Base-by-base conservation (phyloP, 37 sponge, comb jelly and placozoan genomes). In the Tethya wilhelma region DNA sequence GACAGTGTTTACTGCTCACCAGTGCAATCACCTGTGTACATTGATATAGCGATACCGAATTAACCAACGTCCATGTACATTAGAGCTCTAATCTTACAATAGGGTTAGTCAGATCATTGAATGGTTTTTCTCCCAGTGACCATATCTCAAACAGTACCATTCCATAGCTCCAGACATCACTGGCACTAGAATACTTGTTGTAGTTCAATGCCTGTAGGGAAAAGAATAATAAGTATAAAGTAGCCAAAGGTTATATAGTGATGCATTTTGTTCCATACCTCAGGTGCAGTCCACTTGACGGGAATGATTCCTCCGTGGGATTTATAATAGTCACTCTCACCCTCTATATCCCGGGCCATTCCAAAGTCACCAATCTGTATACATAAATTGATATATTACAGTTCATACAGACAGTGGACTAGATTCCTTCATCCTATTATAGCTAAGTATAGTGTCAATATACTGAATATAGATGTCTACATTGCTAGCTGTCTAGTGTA, bases 321-420 rank as follows among this genome's bases (percentile, higher is more conserved):
- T 32, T 44, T 76, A 68, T 87, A 87, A 56, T 87, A 87, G 36
- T 80, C 75, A 49, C 64, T 68, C 30, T 71, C 81, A 46, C 62
- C 78, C 64, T 73, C 81, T 14, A 91, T 42, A 38, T 86, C 87
- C 43, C 87, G 39, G 11, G 91, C 83, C 75, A 91, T 81, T 36
- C 91, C 91, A 82, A 91, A 91, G 36, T 91, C 91, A 44, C 91
- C 91, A 86, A 91, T 86, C 91, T 91, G 38, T 4, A 17, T 0
- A 39, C 38, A 33, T n/a, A 28, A 81, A 38, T 32, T 12, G 68
- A 37, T 67, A 37, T 8, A 17, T n/a, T n/a, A n/a, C n/a, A n/a
- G n/a, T n/a, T n/a, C n/a, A n/a, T n/a, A n/a, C n/a, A n/a, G n/a
- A n/a, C n/a, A n/a, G n/a, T n/a, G n/a, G n/a, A n/a, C n/a, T n/a